A percentile compares a stretch with the other conserved stretches of the same genome.
Evolutionary conservation across 23 tunicate genomes (phyloP).

Genomic region (Pegea sp.): DNA sequence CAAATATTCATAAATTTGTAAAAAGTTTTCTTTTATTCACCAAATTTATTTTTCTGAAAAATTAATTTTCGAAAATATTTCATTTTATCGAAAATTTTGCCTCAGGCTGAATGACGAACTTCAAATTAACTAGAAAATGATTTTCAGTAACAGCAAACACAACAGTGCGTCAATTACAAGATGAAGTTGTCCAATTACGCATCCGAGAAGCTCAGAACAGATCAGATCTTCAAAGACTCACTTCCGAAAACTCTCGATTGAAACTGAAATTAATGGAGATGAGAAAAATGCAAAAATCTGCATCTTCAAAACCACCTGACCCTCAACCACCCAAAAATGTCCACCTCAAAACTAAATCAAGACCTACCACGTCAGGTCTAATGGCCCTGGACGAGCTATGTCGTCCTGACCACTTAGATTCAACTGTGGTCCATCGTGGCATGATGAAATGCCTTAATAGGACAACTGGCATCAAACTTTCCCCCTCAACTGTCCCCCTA

Average conservation of each 20-base stretch:
- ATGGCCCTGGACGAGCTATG: constrained; percentile 11
- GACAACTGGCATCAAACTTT: background rate
- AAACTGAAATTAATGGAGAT: constrained; percentile 28
- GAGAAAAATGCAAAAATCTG: background rate
- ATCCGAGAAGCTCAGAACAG: constrained; percentile 44
- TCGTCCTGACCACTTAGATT: too few species aligned
- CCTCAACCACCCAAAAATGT: too few species aligned
- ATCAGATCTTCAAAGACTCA: constrained; percentile 25
- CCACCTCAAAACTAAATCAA: too few species aligned
- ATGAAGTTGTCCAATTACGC: constrained; percentile 26
- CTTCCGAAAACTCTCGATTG: constrained; percentile 24
- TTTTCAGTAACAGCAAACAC: constrained; percentile 33
- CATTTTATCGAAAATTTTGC: too few species aligned
- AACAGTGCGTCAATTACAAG: constrained; percentile 17
- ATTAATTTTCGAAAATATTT: too few species aligned
- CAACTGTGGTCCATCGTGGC: constrained; percentile 4
- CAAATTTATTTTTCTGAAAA: too few species aligned
- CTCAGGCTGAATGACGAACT: too few species aligned
- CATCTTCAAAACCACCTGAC: too few species aligned
- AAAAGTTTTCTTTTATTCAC: too few species aligned
- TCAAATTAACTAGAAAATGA: background rate
- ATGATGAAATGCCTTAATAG: background rate
- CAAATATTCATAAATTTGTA: too few species aligned
- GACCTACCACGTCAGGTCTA: constrained; percentile 10
- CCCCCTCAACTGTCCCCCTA: background rate